Percentiles rank a stretch among this genome's conserved stretches.
phyloP scores from a whole-genome alignment of 2,797 vertebrate species.

The Alauda arvensis region DNA sequence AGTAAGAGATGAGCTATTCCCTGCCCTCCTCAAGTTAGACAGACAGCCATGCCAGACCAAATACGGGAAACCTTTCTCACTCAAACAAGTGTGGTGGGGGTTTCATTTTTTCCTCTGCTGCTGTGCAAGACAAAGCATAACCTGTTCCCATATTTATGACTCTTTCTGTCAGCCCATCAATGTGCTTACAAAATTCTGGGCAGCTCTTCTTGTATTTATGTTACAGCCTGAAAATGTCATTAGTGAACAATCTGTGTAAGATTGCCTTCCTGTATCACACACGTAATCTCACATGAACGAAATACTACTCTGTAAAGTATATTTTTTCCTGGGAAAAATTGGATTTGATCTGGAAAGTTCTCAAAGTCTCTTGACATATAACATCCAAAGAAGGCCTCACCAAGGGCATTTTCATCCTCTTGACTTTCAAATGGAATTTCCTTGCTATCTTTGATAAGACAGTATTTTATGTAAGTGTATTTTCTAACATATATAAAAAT shows the following conservation, averaged over 20 bases:
- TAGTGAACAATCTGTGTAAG: constrained; percentile 5
- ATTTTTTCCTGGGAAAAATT: background rate
- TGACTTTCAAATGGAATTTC: constrained; percentile 23
- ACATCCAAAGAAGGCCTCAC: background rate
- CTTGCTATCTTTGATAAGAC: background rate
- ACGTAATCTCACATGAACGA: background rate
- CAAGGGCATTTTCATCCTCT: background rate
- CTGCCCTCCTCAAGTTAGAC: background rate
- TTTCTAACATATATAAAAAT: background rate
- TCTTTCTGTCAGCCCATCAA: constrained; percentile 19
- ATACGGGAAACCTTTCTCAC: background rate
- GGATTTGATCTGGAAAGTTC: background rate
- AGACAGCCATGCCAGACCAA: background rate
- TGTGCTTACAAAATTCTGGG: background rate
- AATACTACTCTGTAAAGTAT: background rate
- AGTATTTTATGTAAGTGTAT: background rate
- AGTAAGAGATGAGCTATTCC: background rate
- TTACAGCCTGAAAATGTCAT: constrained; percentile 38
- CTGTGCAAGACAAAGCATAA: constrained; percentile 22
- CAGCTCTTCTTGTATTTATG: background rate
- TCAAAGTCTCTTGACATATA: background rate
- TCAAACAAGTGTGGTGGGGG: background rate
- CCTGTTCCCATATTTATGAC: constrained; percentile 29
- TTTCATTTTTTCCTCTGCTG: constrained; percentile 17
- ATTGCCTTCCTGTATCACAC: constrained; percentile 31